Evolutionary conservation across 2,113 vertebrate genomes (phyloP).

Genomic region (Macrotis lagotis): DNA sequence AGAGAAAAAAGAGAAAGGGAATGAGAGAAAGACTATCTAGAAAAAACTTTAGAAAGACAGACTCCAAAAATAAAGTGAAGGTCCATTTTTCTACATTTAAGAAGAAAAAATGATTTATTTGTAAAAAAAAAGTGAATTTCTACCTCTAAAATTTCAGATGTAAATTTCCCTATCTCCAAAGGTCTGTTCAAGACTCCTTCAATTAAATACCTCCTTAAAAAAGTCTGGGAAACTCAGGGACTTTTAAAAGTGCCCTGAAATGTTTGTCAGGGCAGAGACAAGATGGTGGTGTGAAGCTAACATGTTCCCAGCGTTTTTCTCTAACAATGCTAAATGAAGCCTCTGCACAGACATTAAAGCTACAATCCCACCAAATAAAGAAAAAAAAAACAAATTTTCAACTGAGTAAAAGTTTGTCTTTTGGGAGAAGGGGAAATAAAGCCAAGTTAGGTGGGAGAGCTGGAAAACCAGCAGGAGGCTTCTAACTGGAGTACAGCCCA

Average conservation of each 20-base stretch:
- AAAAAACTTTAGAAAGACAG: not conserved
- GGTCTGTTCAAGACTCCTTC: not conserved
- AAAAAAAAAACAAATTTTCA: no score
- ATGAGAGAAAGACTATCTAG: not conserved
- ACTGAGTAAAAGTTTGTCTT: no score
- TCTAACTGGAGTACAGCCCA: no score
- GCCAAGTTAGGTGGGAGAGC: no score
- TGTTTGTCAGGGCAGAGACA: no score
- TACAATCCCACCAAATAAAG: no score
- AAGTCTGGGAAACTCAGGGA: not conserved
- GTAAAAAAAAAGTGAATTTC: not conserved
- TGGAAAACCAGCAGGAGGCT: no score
- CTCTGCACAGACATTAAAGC: no score
- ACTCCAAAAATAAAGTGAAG: not conserved
- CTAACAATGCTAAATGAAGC: no score
- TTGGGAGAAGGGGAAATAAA: no score
- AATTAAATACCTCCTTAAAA: not conserved
- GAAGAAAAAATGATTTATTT: not conserved
- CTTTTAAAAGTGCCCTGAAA: not conserved
- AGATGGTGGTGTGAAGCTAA: no score
- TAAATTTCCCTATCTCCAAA: fast-evolving
- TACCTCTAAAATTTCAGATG: not conserved
- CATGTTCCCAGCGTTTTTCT: no score
- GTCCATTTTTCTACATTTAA: not conserved
- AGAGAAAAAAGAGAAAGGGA: not conserved